Conservation (phyloP, 2,113 vertebrate genomes). For the Sphyrna mokarran region DNA sequence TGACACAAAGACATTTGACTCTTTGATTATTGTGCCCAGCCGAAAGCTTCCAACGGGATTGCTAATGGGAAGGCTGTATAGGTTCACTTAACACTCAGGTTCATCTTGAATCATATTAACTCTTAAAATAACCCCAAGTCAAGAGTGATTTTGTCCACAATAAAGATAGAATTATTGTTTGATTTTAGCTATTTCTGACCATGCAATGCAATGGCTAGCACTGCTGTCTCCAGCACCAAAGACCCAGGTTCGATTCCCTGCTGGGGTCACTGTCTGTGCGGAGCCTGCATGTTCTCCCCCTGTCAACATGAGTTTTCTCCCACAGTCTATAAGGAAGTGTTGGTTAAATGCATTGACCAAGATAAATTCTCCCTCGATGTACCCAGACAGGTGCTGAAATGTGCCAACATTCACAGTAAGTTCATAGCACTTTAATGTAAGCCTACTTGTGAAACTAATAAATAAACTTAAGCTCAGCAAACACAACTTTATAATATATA, state of each 20-base stretch:
- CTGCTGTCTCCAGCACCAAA: no score
- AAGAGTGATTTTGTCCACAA: background rate
- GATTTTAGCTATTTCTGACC: background rate
- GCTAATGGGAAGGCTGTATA: background rate
- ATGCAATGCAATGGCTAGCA: background rate
- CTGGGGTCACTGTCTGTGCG: no score
- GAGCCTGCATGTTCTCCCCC: no score
- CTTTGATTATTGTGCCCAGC: background rate
- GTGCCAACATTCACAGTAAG: no score
- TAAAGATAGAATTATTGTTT: background rate
- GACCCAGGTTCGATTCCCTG: no score
- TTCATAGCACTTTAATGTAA: no score
- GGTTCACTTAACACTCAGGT: background rate
- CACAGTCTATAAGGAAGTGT: no score
- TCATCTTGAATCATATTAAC: background rate
- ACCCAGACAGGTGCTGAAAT: no score
- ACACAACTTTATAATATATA: background rate
- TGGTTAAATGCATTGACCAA: no score
- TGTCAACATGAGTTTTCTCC: no score
- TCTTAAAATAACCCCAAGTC: background rate
- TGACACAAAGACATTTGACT: background rate
- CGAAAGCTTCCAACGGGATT: background rate
- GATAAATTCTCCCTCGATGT: no score
- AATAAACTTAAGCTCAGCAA: background rate
- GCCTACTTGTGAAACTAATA: no score